phyloP scores from a whole-genome alignment of 2,113 vertebrate genomes.

The Eulemur rufifrons region DNA sequence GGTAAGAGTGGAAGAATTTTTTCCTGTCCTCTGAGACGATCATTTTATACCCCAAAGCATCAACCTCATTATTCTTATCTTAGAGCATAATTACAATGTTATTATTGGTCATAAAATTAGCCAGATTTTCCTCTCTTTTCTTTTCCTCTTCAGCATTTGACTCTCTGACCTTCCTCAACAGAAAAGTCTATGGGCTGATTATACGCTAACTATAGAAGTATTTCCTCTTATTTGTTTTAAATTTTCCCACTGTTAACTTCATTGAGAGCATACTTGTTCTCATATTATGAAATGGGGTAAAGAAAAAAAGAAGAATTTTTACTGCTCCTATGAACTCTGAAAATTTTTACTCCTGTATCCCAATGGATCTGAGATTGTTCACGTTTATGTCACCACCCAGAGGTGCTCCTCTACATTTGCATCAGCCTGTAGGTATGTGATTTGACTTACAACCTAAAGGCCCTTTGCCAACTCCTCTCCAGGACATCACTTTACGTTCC shows the following conservation, averaged over 20 bases:
- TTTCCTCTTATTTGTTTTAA: constrained; percentile 75
- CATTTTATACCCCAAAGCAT: constrained; percentile 71
- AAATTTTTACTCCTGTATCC: neutral
- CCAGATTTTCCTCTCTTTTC: constrained; percentile 64
- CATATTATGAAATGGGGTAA: constrained; percentile 29
- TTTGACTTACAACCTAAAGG: neutral
- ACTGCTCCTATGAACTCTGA: neutral
- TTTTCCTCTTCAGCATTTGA: constrained; percentile 60
- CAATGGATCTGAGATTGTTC: neutral
- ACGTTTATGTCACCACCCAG: neutral
- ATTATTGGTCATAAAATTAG: constrained; percentile 76
- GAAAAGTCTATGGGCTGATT: constrained; percentile 58
- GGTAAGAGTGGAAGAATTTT: constrained; percentile 61
- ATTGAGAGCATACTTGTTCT: constrained; percentile 39
- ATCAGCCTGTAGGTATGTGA: neutral
- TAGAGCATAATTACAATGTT: constrained; percentile 62
- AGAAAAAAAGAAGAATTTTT: neutral
- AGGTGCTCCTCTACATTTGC: neutral
- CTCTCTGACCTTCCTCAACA: constrained; percentile 58
- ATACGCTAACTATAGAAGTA: constrained; percentile 43
- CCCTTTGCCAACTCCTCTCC: neutral
- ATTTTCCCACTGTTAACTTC: constrained; percentile 64
- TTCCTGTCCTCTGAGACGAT: constrained; percentile 66
- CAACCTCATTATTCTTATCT: constrained; percentile 61
- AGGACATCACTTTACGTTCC: neutral